Evolutionary conservation across 64 coral and sea anemone genomes (phyloP).

Genomic region (Dendronephthya gigantea): DNA sequence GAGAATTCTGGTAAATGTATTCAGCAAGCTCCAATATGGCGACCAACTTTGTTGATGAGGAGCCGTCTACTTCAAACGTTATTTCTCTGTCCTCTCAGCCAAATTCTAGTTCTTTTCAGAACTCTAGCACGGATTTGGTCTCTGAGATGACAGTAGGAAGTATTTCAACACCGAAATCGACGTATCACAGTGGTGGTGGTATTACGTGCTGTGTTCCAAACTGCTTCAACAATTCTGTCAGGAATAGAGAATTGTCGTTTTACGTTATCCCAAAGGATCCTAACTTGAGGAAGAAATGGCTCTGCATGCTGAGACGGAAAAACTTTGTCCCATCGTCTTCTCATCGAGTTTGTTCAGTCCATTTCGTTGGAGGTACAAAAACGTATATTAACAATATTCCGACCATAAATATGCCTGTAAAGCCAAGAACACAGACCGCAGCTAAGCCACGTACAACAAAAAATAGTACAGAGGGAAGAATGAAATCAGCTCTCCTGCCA

Average conservation of each 20-base stretch:
- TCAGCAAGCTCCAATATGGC: neutral
- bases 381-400: constrained; percentile 35
- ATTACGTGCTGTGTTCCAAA: neutral
- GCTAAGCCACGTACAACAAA: neutral
- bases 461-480: constrained; percentile 15
- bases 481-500: neutral
- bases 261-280: neutral
- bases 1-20: neutral
- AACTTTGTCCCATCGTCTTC: neutral
- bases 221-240: neutral
- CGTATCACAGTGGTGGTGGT: neutral
- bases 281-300: neutral
- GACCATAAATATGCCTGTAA: constrained; percentile 14
- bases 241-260: neutral
- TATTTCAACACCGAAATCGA: neutral
- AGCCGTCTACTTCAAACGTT: neutral
- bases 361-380: constrained; percentile 38
- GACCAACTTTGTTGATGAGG: neutral
- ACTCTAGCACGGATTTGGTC: neutral
- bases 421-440: neutral
- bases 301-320: neutral
- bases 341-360: constrained; percentile 18
- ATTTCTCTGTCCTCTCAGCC: neutral
- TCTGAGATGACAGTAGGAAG: neutral
- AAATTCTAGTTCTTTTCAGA: neutral